Conservation (phyloP, 2,888 invertebrate species). For the Stenchaetothrips biformis region DNA sequence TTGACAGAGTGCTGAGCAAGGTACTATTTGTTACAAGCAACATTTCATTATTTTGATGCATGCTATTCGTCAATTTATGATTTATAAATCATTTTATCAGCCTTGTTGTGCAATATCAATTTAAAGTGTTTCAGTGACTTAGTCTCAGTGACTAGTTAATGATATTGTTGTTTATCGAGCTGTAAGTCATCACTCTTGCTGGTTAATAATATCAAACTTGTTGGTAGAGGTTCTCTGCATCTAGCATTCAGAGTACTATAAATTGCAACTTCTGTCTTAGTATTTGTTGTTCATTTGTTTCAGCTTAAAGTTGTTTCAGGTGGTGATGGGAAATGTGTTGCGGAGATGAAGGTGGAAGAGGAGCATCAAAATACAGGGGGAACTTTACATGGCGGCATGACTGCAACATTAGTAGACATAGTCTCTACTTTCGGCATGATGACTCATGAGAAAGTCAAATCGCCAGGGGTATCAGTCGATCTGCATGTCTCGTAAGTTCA, state of each 20-base stretch:
- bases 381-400: conserved; percentile 79
- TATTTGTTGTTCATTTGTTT: conserved; percentile 26
- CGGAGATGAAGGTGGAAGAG: conserved; percentile 67
- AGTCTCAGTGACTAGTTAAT: background rate
- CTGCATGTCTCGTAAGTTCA: conserved; percentile 67
- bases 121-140: background rate
- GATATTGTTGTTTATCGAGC: background rate
- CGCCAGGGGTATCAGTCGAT: conserved; percentile 76
- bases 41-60: too few species aligned
- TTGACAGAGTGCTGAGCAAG: background rate
- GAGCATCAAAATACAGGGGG: conserved; percentile 70
- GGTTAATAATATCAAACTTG: background rate
- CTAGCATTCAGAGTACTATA: background rate
- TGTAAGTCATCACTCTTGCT: background rate
- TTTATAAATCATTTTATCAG: too few species aligned
- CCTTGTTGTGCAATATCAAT: background rate
- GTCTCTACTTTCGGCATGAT: conserved; percentile 75
- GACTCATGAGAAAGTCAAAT: conserved; percentile 55
- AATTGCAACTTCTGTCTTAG: too few species aligned
- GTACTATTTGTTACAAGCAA: background rate
- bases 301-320: conserved; percentile 52
- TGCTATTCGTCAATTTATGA: too few species aligned
- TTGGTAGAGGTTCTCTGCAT: background rate
- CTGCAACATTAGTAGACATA: conserved; percentile 70
- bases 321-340: conserved; percentile 66